Conservation (phyloP, 92 coral and sea anemone genomes). For the Porites cylindrica region DNA sequence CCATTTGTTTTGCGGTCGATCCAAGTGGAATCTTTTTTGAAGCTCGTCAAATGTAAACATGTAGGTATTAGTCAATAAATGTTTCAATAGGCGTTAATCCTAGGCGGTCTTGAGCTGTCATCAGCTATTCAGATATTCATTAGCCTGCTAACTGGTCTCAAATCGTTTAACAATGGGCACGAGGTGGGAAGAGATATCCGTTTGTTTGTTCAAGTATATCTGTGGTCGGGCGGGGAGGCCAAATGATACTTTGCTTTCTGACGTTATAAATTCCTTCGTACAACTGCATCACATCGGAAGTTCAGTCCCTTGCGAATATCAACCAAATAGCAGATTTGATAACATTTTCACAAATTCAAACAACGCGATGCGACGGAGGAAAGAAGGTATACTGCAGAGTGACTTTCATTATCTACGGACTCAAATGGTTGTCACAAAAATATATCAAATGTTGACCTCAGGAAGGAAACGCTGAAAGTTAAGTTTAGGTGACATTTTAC, state of each 20-base stretch:
- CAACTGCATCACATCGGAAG: not conserved
- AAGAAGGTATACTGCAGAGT: too few species aligned
- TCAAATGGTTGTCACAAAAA: too few species aligned
- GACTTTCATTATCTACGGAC: too few species aligned
- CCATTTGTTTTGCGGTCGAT: not conserved
- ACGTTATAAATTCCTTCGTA: not conserved
- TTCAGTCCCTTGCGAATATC: not conserved
- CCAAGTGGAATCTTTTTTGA: not conserved
- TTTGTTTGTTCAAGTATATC: constrained; percentile 29
- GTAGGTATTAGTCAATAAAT: not conserved
- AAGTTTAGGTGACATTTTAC: too few species aligned
- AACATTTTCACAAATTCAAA: too few species aligned
- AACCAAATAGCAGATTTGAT: not conserved
- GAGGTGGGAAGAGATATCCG: constrained; percentile 7
- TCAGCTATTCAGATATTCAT: constrained; percentile 2
- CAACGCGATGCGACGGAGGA: not conserved
- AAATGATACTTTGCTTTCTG: not conserved
- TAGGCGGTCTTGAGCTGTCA: constrained; percentile 29
- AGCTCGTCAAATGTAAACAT: too few species aligned
- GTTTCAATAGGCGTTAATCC: not conserved
- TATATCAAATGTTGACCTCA: too few species aligned
- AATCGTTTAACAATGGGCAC: constrained; percentile 21
- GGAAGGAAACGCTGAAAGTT: too few species aligned
- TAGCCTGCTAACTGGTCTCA: constrained; percentile 27
- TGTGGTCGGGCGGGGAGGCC: not conserved